Evolutionary conservation across 2,888 invertebrate species (phyloP).

Genomic region (Tetanocera ferruginea): DNA sequence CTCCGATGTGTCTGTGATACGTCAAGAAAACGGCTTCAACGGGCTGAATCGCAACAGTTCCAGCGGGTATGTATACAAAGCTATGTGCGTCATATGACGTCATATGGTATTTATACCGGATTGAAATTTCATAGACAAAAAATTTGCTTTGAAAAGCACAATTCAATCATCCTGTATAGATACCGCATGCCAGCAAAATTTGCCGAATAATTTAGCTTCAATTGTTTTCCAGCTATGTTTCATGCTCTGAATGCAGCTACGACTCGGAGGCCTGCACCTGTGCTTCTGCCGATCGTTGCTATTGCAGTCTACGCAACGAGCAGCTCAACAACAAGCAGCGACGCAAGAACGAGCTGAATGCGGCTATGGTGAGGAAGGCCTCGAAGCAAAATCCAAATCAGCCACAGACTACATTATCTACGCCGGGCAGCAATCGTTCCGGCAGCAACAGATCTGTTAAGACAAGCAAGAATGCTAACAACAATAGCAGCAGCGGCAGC

Average conservation of each 20-base stretch:
- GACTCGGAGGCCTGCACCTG: constrained; percentile 88
- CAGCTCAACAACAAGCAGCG: constrained; percentile 56
- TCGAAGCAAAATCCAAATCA: constrained; percentile 28
- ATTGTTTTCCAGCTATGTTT: constrained; percentile 75
- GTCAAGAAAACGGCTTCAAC: constrained; percentile 73
- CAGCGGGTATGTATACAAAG: constrained; percentile 70
- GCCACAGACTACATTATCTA: not conserved
- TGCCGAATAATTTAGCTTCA: constrained; percentile 25
- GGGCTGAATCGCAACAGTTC: constrained; percentile 77
- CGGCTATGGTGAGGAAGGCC: constrained; percentile 46
- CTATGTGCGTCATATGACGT: not conserved
- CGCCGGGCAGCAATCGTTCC: constrained; percentile 13
- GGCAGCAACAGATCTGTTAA: not conserved
- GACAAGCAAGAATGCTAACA: not conserved
- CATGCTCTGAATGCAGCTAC: constrained; percentile 88
- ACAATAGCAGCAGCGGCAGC: constrained; percentile 58
- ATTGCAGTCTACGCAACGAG: constrained; percentile 76
- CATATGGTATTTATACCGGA: constrained; percentile 16
- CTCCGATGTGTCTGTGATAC: constrained; percentile 76
- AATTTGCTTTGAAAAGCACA: not conserved
- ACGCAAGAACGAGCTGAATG: constrained; percentile 59
- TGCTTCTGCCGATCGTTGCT: constrained; percentile 84
- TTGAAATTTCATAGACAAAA: not conserved
- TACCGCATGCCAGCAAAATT: not conserved
- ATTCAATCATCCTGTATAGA: constrained; percentile 9